Evolutionary conservation across 2,113 vertebrate genomes (phyloP).

Genomic region (Bungarus multicinctus): DNA sequence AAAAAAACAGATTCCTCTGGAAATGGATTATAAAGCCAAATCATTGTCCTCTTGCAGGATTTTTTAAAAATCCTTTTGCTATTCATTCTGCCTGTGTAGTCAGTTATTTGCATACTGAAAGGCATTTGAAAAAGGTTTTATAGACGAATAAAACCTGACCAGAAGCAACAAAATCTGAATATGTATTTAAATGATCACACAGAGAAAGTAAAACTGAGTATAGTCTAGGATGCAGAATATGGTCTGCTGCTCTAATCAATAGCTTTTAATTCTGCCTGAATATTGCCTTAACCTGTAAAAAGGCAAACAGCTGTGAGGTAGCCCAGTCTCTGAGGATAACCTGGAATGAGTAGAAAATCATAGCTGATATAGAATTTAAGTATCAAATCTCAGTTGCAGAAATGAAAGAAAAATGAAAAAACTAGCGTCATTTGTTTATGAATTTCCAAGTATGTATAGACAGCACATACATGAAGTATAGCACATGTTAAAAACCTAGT

Average conservation of each 20-base stretch:
- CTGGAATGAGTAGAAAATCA: background rate
- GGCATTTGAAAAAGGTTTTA: background rate
- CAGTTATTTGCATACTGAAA: slow-evolving; percentile 39
- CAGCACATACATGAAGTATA: background rate
- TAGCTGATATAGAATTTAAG: background rate
- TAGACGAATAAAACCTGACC: background rate
- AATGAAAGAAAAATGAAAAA: background rate
- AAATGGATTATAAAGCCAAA: slow-evolving; percentile 52
- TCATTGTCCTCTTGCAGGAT: slow-evolving; percentile 50
- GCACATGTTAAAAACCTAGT: too few relatives aligned
- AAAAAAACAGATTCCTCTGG: slow-evolving; percentile 62
- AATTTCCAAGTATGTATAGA: background rate
- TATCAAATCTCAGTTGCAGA: background rate
- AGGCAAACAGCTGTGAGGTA: background rate
- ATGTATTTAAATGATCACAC: background rate
- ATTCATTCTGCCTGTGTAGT: slow-evolving; percentile 39
- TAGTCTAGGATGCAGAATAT: background rate
- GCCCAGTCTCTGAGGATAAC: background rate
- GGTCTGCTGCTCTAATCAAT: background rate
- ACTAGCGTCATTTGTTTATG: background rate
- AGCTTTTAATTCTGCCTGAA: background rate
- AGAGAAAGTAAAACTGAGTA: background rate
- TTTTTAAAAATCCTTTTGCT: slow-evolving; percentile 20
- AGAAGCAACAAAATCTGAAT: background rate
- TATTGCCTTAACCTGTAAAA: background rate